phyloP scores from a whole-genome alignment of 2,797 vertebrate species.

The Sebastes kiyomatsui region DNA sequence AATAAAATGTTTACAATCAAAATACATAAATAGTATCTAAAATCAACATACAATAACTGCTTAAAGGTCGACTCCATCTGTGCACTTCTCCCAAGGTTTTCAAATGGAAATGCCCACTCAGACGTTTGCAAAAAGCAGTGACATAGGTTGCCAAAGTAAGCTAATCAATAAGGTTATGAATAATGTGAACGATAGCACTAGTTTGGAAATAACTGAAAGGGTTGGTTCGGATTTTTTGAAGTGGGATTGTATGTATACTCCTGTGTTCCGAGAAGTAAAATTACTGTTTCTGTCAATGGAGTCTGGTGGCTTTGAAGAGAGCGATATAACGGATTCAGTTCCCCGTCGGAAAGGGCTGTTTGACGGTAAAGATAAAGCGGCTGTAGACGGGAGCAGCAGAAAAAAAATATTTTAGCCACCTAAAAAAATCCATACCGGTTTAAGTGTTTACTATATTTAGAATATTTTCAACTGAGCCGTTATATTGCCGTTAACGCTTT shows the following conservation, averaged over 20 bases:
- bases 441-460: too few relatives aligned
- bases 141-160: not conserved
- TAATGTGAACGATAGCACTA: not conserved
- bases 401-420: too few relatives aligned
- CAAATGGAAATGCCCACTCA: not conserved
- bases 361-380: too few relatives aligned
- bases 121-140: accelerated
- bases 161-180: not conserved
- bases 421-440: too few relatives aligned
- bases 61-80: not conserved
- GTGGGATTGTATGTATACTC: not conserved
- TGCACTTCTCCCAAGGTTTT: not conserved
- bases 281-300: not conserved
- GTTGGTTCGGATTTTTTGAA: not conserved
- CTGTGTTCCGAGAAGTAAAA: not conserved
- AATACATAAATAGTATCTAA: not conserved
- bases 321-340: not conserved
- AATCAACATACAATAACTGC: not conserved
- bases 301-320: not conserved
- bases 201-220: not conserved
- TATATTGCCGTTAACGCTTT: too few relatives aligned
- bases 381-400: too few relatives aligned
- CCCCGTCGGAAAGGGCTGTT: too few relatives aligned
- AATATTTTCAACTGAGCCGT: too few relatives aligned
- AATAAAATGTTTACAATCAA: not conserved